Evolutionary conservation across 2,113 vertebrate genomes (phyloP).

Genomic region (Porphyrio hochstetteri): DNA sequence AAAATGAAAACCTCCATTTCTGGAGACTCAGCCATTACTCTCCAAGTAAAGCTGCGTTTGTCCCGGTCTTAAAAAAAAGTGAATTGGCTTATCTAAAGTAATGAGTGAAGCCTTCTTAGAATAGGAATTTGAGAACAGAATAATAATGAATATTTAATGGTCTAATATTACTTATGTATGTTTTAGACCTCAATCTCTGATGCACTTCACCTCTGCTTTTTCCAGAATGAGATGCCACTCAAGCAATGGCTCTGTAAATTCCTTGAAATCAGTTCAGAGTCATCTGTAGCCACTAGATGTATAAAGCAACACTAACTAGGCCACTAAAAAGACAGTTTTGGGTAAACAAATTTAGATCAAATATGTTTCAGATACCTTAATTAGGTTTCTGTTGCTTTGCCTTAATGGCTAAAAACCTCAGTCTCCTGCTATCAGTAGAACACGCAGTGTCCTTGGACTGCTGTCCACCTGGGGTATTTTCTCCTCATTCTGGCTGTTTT

Average conservation of each 20-base stretch:
- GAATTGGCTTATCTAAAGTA: neutral
- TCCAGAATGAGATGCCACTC: neutral
- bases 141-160: neutral
- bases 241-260: neutral
- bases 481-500: neutral
- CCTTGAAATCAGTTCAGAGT: neutral
- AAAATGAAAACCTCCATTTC: neutral
- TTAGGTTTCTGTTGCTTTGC: neutral
- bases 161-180: neutral
- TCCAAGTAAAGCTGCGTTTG: neutral
- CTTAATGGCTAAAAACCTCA: neutral
- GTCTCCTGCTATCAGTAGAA: neutral
- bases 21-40: neutral
- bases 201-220: neutral
- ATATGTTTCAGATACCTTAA: neutral
- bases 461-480: neutral
- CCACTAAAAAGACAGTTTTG: neutral
- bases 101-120: neutral
- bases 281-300: neutral
- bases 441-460: no score
- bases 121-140: neutral
- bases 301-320: neutral
- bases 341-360: neutral
- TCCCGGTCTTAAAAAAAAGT: neutral
- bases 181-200: neutral